Base-by-base conservation (phyloP, 2,888 invertebrate species). In the Thecocarcelia acutangulata region DNA sequence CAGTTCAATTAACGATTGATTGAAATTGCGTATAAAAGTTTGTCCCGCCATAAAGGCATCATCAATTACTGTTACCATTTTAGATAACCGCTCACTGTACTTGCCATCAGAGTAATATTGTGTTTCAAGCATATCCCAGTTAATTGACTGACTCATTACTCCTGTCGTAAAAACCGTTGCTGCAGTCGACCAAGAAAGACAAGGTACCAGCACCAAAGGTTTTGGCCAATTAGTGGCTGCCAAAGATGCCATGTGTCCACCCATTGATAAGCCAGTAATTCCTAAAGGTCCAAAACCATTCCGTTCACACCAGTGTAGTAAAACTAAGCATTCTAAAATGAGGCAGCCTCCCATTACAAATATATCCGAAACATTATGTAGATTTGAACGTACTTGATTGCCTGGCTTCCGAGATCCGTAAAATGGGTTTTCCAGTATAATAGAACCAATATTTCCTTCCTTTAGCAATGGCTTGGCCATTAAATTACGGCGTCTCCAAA, bases 281-380 rank as follows among this genome's bases (percentile, higher is more conserved):
- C 98, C 98, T 21, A 99, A 92, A 0, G 99, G 98, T 12, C 98
- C 97, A 86, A 95, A 95, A 13, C 98, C 98, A 88, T 96, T 94
- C 72, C 93, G 92, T 91, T 97, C 97, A 90, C 97, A 97, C 98
- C 98, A 99, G 91, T 97, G 95, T 84, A 99, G 93, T 84, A 99
- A 92, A 61, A 96, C 98, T 85, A 97, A 92, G 48, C 97, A 95
- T 92, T 99, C 99, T 86, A 98, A 93, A 83, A 99, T 96, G 78
- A 99, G 92, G 88, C 98, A 97, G 52, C 97, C 98, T 75, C 99
- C 99, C 99, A 99, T 99, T 84, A 99, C 97, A 92, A 99, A 98
- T 89, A 99, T 96, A 90, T 99, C 99, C 19, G 97, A 97, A 3
- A 99, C 98, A 92, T 98, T 96, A 89, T 96, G 96, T 64, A 99